Percentiles rank a stretch among this genome's conserved stretches.
Conservation (phyloP, 2,113 vertebrate species). For the Calyptommatus sinebrachiatus region DNA sequence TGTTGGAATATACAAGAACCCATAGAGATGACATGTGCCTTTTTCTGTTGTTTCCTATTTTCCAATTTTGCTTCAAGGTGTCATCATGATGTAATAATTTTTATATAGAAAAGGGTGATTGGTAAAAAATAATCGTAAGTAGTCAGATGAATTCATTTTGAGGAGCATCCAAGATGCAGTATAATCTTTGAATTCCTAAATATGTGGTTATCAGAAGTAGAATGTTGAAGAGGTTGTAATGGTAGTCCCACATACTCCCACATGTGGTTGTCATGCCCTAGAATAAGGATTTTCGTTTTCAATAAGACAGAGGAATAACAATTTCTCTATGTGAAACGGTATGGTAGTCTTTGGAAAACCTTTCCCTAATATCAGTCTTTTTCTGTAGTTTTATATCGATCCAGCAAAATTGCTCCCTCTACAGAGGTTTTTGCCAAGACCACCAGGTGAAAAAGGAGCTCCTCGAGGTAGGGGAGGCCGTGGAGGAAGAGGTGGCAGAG, state of each 20-base stretch:
- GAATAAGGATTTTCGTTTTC: no score
- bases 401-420: slow-evolving; percentile 92
- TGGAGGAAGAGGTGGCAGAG: slow-evolving; percentile 79
- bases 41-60: background rate
- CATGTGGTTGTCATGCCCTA: no score
- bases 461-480: slow-evolving; percentile 85
- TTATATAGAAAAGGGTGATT: background rate
- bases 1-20: background rate
- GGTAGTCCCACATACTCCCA: no score
- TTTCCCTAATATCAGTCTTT: slow-evolving; percentile 12
- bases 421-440: slow-evolving; percentile 93
- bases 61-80: background rate
- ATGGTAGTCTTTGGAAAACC: background rate
- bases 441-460: slow-evolving; percentile 90
- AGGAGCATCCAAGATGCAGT: background rate
- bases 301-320: no score
- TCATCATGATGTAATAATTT: background rate
- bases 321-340: background rate
- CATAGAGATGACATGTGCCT: background rate
- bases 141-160: background rate
- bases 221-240: no score
- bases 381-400: slow-evolving; percentile 91
- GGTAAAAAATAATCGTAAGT: background rate
- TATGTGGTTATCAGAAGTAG: background rate
- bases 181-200: background rate